phyloP scores from a whole-genome alignment of 2,888 invertebrate species.

The Gnatocerus cornutus region DNA sequence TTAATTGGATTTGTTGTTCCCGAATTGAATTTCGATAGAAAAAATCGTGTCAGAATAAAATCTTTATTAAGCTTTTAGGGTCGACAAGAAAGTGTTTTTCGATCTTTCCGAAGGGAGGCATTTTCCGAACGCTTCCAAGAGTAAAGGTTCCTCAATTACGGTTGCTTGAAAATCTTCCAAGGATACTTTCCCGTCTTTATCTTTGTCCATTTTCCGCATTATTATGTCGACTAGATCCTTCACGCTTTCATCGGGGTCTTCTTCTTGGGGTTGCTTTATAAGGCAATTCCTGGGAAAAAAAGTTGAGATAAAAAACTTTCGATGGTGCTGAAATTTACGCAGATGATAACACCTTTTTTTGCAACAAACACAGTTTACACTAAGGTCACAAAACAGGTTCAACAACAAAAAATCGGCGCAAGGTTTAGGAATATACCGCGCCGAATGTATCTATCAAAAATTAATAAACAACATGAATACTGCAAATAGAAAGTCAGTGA shows the following conservation, averaged over 20 bases:
- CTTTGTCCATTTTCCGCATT: slow-evolving; percentile 82
- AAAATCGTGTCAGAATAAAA: background rate
- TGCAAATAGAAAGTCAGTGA: too few relatives aligned
- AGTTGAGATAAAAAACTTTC: too few relatives aligned
- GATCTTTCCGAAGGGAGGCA: slow-evolving; percentile 80
- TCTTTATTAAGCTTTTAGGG: slow-evolving; percentile 59
- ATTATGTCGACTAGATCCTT: slow-evolving; percentile 84
- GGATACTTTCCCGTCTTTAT: slow-evolving; percentile 83
- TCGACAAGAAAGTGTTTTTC: slow-evolving; percentile 69
- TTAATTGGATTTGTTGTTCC: background rate
- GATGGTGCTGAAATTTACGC: too few relatives aligned
- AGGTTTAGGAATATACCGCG: too few relatives aligned
- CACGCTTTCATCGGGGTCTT: slow-evolving; percentile 82
- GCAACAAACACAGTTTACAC: too few relatives aligned
- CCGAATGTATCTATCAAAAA: too few relatives aligned
- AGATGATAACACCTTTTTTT: too few relatives aligned
- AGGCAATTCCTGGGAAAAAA: slow-evolving; percentile 72
- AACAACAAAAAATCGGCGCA: too few relatives aligned
- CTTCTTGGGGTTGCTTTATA: slow-evolving; percentile 81
- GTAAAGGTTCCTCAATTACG: slow-evolving; percentile 78
- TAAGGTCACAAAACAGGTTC: too few relatives aligned
- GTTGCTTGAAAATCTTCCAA: slow-evolving; percentile 79
- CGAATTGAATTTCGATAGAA: background rate
- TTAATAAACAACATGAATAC: too few relatives aligned
- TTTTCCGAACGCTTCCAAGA: slow-evolving; percentile 84